A percentile compares a stretch with the other conserved stretches of the same genome.
phyloP scores from a whole-genome alignment of 1,140 invertebrate genomes.

The Lepidurus packardi region DNA sequence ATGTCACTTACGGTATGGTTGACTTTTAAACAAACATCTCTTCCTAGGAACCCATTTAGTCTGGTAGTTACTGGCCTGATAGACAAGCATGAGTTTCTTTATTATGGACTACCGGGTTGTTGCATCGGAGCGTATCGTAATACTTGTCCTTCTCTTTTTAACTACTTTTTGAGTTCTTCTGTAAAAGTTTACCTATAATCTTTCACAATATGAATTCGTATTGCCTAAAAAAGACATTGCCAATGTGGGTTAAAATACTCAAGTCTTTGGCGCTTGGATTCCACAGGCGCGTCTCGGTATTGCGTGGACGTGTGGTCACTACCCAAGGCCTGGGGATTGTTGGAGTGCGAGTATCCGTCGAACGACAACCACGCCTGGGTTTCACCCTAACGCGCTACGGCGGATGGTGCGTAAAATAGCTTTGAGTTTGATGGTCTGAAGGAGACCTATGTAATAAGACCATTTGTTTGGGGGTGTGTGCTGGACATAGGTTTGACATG shows the following conservation, averaged over 20 bases:
- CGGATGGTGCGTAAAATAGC: slow-evolving; percentile 71
- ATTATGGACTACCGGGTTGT: background rate
- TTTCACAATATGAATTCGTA: slow-evolving; percentile 37
- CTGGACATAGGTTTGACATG: slow-evolving; percentile 82
- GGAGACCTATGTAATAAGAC: background rate
- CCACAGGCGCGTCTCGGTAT: slow-evolving; percentile 92
- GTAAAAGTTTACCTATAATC: background rate
- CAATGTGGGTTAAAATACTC: slow-evolving; percentile 34
- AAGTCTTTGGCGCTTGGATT: slow-evolving; percentile 35
- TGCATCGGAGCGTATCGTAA: background rate
- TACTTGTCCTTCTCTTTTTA: background rate
- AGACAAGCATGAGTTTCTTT: slow-evolving; percentile 19
- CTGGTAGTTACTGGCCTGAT: slow-evolving; percentile 16
- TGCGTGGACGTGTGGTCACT: slow-evolving; percentile 91
- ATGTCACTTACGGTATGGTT: slow-evolving; percentile 2
- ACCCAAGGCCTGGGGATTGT: slow-evolving; percentile 88
- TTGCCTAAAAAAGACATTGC: background rate
- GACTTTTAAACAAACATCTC: slow-evolving; percentile 15
- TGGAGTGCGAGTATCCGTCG: slow-evolving; percentile 92
- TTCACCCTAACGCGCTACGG: slow-evolving; percentile 89
- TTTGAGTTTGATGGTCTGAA: background rate
- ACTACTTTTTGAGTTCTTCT: background rate
- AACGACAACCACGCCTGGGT: slow-evolving; percentile 85
- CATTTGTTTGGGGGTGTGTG: slow-evolving; percentile 12
- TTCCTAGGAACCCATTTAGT: slow-evolving; percentile 3